These are phyloP conservation scores for Mimachlamys varia DNA, from an alignment of 2,888 invertebrate species.

Conservation along the genomic window DNA sequence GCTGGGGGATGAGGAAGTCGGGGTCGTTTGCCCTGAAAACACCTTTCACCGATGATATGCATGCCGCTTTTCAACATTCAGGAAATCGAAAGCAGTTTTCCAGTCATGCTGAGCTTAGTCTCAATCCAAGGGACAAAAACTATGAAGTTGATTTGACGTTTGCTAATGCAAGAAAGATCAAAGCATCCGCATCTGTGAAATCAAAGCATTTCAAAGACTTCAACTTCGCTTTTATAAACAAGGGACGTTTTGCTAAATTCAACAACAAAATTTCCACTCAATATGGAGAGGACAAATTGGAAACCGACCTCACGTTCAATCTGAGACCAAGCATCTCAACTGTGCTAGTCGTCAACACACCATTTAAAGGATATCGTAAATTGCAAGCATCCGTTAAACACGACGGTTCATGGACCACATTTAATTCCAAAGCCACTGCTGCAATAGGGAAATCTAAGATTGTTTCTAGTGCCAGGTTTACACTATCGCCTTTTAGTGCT, in stretches of 20 bases:
- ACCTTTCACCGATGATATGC: constrained; percentile 46
- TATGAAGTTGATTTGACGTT: constrained; percentile 9
- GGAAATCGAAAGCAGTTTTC: constrained; percentile 47
- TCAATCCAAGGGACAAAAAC: constrained; percentile 39
- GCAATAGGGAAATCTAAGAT: constrained; percentile 44
- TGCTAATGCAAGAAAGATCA: neutral
- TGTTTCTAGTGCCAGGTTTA: constrained; percentile 40
- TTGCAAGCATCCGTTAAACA: constrained; percentile 5
- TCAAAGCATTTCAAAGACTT: constrained; percentile 25
- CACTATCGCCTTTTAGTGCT: constrained; percentile 49
- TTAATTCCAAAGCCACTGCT: neutral
- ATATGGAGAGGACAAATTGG: neutral
- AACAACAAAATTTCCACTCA: neutral
- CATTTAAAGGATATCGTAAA: neutral
- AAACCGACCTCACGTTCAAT: neutral
- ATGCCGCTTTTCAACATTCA: constrained; percentile 47
- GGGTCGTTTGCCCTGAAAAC: constrained; percentile 45
- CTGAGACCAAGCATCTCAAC: neutral
- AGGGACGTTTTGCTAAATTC: neutral
- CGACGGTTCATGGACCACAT: neutral
- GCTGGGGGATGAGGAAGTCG: constrained; percentile 34
- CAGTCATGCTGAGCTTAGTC: constrained; percentile 40
- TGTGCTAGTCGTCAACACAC: neutral
- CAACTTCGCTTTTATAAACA: neutral
- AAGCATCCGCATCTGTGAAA: constrained; percentile 36